Evolutionary conservation across 2,113 vertebrate genomes (phyloP), one percentile per base, ranked within the genome.

Genomic region (Rynchops niger): DNA sequence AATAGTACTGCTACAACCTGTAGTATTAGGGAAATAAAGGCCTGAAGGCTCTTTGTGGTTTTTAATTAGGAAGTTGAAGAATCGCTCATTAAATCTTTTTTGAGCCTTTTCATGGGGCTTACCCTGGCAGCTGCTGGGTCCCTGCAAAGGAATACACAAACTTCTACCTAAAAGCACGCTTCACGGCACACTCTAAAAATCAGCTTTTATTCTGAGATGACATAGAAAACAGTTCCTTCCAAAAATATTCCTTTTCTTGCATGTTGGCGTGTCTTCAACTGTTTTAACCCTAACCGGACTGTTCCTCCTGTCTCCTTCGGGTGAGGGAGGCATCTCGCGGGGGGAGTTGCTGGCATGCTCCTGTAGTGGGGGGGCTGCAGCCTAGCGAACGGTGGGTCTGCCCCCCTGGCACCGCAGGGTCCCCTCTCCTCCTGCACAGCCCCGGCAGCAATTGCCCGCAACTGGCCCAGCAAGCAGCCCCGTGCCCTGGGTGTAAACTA

Each of bases 51-150:
- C 55, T 16, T 43, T 87, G 92, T 91, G 81, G 62, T 90, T 95
- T 96, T 96, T 95, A 90, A 95, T 95, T 90, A 95, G 95, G 91
- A 95, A 95, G 84, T 40, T 82, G 82, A 76, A 96, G 79, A 65
- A 73, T 78, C 15, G 32, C 84, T 94, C 47, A 56, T 88, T 92
- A 93, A 90, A 93, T 66, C 81, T 82, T 58, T 58, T 87, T 86
- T 43, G 72, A 82, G 70, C 67, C n/a, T 80, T 92, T 90, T 70
- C 66, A 69, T 49, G 91, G 79, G n/a, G 15, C 52, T 91, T 49
- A 7, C 2, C 10, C 43, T 63, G 61, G 77, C 73, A 88, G 71
- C 79, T 94, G 74, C 81, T 82, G 29, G 26, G 56, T 77, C 36
- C 10, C 53, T 79, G 84, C 40, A 66, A 67, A 65, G 66, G 49